Evolutionary conservation across 2,113 vertebrate genomes (phyloP), one percentile per base, ranked within the genome.

Genomic region (Numida meleagris): DNA sequence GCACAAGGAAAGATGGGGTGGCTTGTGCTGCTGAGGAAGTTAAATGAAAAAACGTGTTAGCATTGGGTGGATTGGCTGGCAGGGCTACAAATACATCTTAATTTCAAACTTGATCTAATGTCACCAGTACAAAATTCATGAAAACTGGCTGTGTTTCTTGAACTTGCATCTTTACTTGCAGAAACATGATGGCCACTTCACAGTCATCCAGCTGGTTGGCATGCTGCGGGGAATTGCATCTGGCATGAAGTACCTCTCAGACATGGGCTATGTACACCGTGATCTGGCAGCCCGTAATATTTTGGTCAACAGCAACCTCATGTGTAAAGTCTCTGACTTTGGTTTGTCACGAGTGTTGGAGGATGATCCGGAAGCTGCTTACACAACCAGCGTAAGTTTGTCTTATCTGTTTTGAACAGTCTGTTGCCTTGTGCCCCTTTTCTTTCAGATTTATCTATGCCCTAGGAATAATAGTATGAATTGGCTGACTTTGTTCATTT

Each of bases 131-230:
- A 8, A 23, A 36, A 40, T 5, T 7, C 19, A 33, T 36, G 31
- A 43, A 42, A 58, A 65, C 24, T 33, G 53, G 40, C 77, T 77
- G 50, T 46, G 11, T 38, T 61, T 51, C 62, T 58, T 96, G 61
- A 94, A 63, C 43, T 45, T 65, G 38, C 14, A 31, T 20, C 77
- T 42, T 90, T 84, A 76, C 58, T 96, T 97, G 66, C 98, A 99
- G 99, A 98, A 98, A 76, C 99, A 99, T 5, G 99, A 99, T 18
- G 99, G 99, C 42, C 99, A 99, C 96, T 99, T 99, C 97, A 99
- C 99, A 4, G 99, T 99, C 91, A 98, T 99, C 95, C 99, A 99
- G 98, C 96, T 99, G 96, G 99, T 99, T 0, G 99, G 99, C 42
- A 99, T 99, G 99, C 97, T 99, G 95, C 98, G 98, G 27, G 99